These are phyloP conservation scores for Amia ocellicauda DNA, from an alignment of 2,113 vertebrate species.

Conservation along the genomic window DNA sequence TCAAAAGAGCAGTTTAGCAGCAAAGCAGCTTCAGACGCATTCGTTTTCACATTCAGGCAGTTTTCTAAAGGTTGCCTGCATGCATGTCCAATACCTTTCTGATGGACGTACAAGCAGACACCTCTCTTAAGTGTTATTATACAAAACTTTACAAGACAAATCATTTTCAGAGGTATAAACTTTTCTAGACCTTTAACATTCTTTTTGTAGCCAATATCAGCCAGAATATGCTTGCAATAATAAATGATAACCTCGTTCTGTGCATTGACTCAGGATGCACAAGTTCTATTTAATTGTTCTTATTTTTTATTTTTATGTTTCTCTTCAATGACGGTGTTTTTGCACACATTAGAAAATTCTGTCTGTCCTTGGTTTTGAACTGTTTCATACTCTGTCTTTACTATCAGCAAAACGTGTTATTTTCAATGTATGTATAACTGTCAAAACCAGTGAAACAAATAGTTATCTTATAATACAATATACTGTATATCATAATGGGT, in stretches of 20 bases:
- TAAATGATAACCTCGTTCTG: constrained; percentile 62
- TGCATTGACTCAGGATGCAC: constrained; percentile 66
- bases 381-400: constrained; percentile 40
- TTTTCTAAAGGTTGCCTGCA: constrained; percentile 20
- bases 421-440: constrained; percentile 44
- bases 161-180: constrained; percentile 47
- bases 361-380: constrained; percentile 44
- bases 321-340: constrained; percentile 64
- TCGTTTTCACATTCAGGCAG: constrained; percentile 23
- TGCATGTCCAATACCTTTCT: constrained; percentile 7
- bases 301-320: constrained; percentile 46
- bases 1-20: constrained; percentile 32
- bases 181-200: constrained; percentile 45
- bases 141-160: constrained; percentile 51
- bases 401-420: constrained; percentile 39
- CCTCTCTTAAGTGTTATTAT: constrained; percentile 49
- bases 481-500: constrained; percentile 44
- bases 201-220: constrained; percentile 70
- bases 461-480: constrained; percentile 32
- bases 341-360: constrained; percentile 60
- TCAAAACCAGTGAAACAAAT: constrained; percentile 33
- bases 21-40: constrained; percentile 20
- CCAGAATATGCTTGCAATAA: constrained; percentile 70
- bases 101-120: constrained; percentile 25
- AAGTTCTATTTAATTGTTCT: constrained; percentile 57